These are phyloP conservation scores for Gymnothorax javanicus DNA, from an alignment of 2,797 vertebrate species.

Conservation along the genomic window DNA sequence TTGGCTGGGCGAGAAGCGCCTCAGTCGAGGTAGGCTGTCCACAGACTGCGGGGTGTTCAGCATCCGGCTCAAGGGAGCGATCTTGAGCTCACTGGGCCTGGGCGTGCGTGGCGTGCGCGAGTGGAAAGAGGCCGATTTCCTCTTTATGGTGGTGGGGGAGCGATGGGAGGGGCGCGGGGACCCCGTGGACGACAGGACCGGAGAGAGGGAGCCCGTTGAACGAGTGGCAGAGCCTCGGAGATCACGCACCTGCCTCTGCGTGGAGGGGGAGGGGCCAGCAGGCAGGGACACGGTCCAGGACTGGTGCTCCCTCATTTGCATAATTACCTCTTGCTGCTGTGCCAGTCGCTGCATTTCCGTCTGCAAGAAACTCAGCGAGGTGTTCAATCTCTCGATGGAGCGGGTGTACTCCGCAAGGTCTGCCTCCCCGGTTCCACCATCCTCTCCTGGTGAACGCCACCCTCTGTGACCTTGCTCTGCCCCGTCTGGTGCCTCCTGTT, in stretches of 20 bases:
- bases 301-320: conserved; percentile 93
- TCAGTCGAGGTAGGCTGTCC: conserved; percentile 90
- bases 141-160: conserved; percentile 81
- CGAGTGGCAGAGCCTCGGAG: conserved; percentile 71
- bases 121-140: conserved; percentile 85
- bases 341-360: conserved; percentile 95
- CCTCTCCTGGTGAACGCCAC: conserved; percentile 74
- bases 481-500: conserved; percentile 82
- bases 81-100: conserved; percentile 88
- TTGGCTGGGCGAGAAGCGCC: conserved; percentile 88
- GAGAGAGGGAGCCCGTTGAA: conserved; percentile 79
- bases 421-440: conserved; percentile 70
- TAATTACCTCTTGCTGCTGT: conserved; percentile 93
- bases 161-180: conserved; percentile 79
- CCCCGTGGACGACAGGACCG: conserved; percentile 76
- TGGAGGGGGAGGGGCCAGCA: conserved; percentile 64
- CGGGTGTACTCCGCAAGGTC: conserved; percentile 91
- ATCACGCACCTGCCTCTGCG: conserved; percentile 82
- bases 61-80: conserved; percentile 89
- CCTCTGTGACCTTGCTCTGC: conserved; percentile 55
- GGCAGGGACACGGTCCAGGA: conserved; percentile 91
- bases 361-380: conserved; percentile 89
- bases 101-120: conserved; percentile 85
- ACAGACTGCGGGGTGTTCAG: conserved; percentile 92
- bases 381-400: conserved; percentile 91